A percentile compares a stretch with the other conserved stretches of the same genome.
phyloP scores from a whole-genome alignment of 2,113 vertebrate genomes.

The Helogale parvula region DNA sequence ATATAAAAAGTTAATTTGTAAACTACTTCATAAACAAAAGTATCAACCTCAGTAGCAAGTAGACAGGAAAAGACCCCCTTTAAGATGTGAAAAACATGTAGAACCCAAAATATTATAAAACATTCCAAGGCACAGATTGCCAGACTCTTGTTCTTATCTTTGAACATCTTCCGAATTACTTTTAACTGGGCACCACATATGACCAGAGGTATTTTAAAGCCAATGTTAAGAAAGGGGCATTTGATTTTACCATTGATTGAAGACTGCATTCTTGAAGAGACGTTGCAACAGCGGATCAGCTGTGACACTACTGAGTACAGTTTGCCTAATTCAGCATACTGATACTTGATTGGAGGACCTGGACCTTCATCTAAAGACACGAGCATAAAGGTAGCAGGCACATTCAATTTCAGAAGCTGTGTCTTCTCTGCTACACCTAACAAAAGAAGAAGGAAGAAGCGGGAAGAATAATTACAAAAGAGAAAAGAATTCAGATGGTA shows the following conservation, averaged over 20 bases:
- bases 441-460: neutral
- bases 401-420: conserved; percentile 96
- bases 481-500: conserved; percentile 26
- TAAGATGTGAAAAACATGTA: neutral
- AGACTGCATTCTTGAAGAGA: conserved; percentile 97
- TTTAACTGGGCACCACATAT: conserved; percentile 9
- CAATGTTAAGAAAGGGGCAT: conserved; percentile 56
- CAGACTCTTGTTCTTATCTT: neutral
- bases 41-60: neutral
- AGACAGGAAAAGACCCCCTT: neutral
- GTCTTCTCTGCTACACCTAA: conserved; percentile 98
- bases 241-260: conserved; percentile 96
- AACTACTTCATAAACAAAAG: conserved; percentile 1
- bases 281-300: conserved; percentile 98
- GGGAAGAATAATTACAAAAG: neutral
- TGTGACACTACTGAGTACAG: conserved; percentile 99
- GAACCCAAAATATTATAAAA: conserved; percentile 14
- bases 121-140: neutral
- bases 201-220: neutral
- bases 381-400: conserved; percentile 99
- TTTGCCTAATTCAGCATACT: conserved; percentile 98
- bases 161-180: conserved; percentile 26
- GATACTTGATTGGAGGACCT: conserved; percentile 99
- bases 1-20: conserved; percentile 24
- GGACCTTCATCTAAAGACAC: conserved; percentile 98